phyloP scores from a whole-genome alignment of 2,888 invertebrate species.

The Heliconius hortense region DNA sequence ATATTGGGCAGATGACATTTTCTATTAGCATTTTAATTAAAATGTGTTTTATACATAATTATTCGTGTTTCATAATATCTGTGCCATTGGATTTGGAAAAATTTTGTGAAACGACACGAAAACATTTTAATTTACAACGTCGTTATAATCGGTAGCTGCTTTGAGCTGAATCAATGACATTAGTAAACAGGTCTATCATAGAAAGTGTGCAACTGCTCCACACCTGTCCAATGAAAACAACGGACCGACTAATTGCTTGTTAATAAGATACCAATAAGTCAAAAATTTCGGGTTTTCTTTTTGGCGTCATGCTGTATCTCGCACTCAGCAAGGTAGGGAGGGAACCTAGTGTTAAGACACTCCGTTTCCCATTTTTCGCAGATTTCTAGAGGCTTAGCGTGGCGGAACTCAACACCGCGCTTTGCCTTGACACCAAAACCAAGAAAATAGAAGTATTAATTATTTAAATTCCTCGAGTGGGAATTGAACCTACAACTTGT shows the following conservation, averaged over 20 bases:
- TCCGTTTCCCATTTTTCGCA: too few relatives aligned
- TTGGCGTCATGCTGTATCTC: too few relatives aligned
- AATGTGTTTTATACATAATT: slow-evolving; percentile 37
- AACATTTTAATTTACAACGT: slow-evolving; percentile 40
- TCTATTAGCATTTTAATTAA: slow-evolving; percentile 40
- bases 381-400: too few relatives aligned
- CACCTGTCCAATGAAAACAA: slow-evolving; percentile 43
- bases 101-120: slow-evolving; percentile 34
- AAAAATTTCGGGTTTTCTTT: neutral
- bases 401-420: too few relatives aligned
- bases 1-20: slow-evolving; percentile 30
- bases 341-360: too few relatives aligned
- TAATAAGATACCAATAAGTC: slow-evolving; percentile 40
- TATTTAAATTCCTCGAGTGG: too few relatives aligned
- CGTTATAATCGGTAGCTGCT: slow-evolving; percentile 39
- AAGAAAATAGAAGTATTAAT: too few relatives aligned
- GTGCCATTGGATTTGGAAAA: slow-evolving; percentile 29
- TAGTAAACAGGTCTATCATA: slow-evolving; percentile 43
- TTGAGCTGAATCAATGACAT: slow-evolving; percentile 37
- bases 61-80: slow-evolving; percentile 36
- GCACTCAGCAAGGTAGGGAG: too few relatives aligned
- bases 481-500: too few relatives aligned
- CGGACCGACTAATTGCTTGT: slow-evolving; percentile 36
- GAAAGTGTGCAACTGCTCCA: slow-evolving; percentile 40
- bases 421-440: too few relatives aligned